Evolutionary conservation across 2,113 vertebrate species (phyloP).

Genomic region (Pimephales promelas): DNA sequence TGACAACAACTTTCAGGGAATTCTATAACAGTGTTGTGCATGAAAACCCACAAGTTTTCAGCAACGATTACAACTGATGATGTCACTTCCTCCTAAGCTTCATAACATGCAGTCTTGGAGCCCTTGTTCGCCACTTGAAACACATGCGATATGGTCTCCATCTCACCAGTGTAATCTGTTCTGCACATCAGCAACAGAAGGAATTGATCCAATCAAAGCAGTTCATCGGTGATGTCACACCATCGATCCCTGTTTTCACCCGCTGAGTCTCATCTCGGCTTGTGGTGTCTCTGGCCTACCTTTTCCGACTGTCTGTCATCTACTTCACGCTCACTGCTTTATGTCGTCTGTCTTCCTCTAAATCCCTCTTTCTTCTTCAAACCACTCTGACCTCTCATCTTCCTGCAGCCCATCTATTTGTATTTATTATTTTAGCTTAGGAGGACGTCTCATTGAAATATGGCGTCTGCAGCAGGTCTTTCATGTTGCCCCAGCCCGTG

Average conservation of each 20-base stretch:
- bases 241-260: slow-evolving; percentile 27
- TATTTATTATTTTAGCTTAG: slow-evolving; percentile 36
- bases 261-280: background rate
- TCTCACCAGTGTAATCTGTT: slow-evolving; percentile 8
- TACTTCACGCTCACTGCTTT: slow-evolving; percentile 1
- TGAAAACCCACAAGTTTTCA: background rate
- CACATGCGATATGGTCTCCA: background rate
- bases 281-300: slow-evolving; percentile 3
- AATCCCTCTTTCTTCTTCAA: slow-evolving; percentile 28
- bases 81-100: background rate
- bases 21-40: background rate
- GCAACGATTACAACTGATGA: background rate
- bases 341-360: slow-evolving; percentile 29
- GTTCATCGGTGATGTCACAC: slow-evolving; percentile 24
- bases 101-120: background rate
- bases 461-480: slow-evolving; percentile 22
- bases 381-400: slow-evolving; percentile 39
- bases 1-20: background rate
- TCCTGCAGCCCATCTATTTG: background rate
- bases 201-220: slow-evolving; percentile 26
- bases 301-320: background rate
- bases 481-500: slow-evolving; percentile 29
- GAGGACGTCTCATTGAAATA: slow-evolving; percentile 42
- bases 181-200: slow-evolving; percentile 16
- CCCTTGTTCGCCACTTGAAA: background rate